phyloP scores from a whole-genome alignment of 1,140 invertebrate species.

The Lineus longissimus region DNA sequence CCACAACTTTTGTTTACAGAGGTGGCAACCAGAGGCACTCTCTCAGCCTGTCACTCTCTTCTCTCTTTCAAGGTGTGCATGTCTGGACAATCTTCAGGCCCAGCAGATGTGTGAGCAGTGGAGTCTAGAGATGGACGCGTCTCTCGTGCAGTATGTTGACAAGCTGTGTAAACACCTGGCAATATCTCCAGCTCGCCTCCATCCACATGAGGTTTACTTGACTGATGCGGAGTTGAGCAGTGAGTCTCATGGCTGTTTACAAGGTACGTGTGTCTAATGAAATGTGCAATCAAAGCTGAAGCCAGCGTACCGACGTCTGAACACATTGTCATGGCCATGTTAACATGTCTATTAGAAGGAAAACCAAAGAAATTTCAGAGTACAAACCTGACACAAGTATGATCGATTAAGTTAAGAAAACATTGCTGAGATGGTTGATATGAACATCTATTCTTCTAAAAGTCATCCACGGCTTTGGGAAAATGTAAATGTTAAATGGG shows the following conservation, averaged over 20 bases:
- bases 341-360: too few species aligned
- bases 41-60: background rate
- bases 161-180: constrained; percentile 38
- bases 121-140: constrained; percentile 47
- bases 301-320: too few species aligned
- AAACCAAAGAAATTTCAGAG: too few species aligned
- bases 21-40: too few species aligned
- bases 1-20: too few species aligned
- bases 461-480: too few species aligned
- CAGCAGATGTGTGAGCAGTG: constrained; percentile 43
- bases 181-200: constrained; percentile 41
- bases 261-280: constrained; percentile 42
- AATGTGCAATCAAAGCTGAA: background rate
- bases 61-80: constrained; percentile 36
- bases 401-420: too few species aligned
- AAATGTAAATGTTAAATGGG: too few species aligned
- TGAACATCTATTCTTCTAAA: too few species aligned
- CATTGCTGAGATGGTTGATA: too few species aligned
- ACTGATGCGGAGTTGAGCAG: constrained; percentile 35
- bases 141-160: constrained; percentile 44
- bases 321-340: too few species aligned
- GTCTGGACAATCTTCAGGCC: constrained; percentile 44
- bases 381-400: too few species aligned
- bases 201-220: constrained; percentile 49
- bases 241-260: constrained; percentile 37